Conservation (phyloP, 1,140 invertebrate species). For the Philopotamus ludificatus region DNA sequence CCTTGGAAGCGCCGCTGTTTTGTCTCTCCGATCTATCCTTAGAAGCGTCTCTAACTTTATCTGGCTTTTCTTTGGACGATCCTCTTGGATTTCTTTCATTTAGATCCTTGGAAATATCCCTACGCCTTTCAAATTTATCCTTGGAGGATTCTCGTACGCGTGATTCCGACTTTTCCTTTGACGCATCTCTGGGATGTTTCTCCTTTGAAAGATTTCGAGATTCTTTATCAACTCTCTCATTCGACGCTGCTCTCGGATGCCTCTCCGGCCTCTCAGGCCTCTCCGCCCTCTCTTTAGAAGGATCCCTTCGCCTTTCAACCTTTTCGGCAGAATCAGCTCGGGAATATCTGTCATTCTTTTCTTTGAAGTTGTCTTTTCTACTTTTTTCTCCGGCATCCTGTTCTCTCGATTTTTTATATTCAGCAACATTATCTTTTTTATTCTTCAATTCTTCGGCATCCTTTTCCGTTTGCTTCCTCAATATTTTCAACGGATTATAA, state of each 20-base stretch:
- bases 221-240: no score
- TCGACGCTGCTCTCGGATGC: no score
- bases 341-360: no score
- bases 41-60: no score
- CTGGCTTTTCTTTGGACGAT: not conserved
- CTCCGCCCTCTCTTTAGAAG: conserved; percentile 10
- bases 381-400: not conserved
- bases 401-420: conserved; percentile 10
- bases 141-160: not conserved
- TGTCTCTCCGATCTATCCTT: not conserved
- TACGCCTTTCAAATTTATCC: not conserved
- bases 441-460: conserved; percentile 22
- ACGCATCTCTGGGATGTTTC: no score
- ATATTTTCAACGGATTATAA: conserved; percentile 31
- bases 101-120: no score
- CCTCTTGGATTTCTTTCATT: no score
- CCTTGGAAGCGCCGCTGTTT: not conserved
- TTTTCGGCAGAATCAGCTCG: no score
- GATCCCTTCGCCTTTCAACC: not conserved
- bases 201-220: not conserved
- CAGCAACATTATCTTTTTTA: conserved; percentile 21
- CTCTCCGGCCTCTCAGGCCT: conserved; percentile 8
- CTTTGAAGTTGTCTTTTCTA: no score
- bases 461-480: conserved; percentile 26
- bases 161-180: not conserved